These are phyloP conservation scores for Takifugu ocellatus DNA, from an alignment of 2,797 vertebrate species.

Conservation along the genomic window DNA sequence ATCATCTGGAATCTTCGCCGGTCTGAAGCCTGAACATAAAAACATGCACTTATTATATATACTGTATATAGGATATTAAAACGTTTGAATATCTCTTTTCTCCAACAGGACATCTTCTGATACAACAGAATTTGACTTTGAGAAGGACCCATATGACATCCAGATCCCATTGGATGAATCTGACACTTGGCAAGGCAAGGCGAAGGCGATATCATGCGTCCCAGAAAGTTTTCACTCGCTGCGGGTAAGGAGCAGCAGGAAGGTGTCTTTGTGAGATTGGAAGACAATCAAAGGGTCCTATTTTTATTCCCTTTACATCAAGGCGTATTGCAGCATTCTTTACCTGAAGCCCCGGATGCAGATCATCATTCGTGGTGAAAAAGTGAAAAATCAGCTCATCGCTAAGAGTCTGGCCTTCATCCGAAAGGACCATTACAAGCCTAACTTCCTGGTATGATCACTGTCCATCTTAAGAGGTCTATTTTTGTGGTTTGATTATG, in stretches of 20 bases:
- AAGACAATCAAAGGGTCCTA: not conserved
- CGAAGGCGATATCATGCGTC: constrained; percentile 62
- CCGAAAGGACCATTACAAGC: constrained; percentile 84
- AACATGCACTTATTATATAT: not conserved
- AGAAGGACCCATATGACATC: constrained; percentile 86
- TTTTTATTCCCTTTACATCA: constrained; percentile 15
- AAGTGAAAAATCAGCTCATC: constrained; percentile 89
- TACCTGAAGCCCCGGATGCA: constrained; percentile 96
- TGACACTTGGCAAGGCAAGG: constrained; percentile 69
- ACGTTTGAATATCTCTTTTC: not conserved
- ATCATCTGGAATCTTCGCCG: constrained; percentile 94
- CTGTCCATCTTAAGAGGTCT: not conserved
- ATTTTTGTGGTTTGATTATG: not conserved
- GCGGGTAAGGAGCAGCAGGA: constrained; percentile 68
- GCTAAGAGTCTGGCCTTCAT: constrained; percentile 87
- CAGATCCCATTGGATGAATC: constrained; percentile 82
- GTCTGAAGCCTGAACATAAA: constrained; percentile 52
- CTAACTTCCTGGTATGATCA: constrained; percentile 80
- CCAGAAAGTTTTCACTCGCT: constrained; percentile 86
- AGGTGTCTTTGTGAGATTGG: not conserved
- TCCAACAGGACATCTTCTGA: constrained; percentile 61
- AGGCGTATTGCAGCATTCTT: constrained; percentile 94
- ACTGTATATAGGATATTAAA: not conserved
- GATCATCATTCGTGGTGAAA: constrained; percentile 87
- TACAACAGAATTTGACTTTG: constrained; percentile 87